These are phyloP conservation scores for Lymantria monacha DNA, from an alignment of 2,888 invertebrate species.

Conservation along the genomic window DNA sequence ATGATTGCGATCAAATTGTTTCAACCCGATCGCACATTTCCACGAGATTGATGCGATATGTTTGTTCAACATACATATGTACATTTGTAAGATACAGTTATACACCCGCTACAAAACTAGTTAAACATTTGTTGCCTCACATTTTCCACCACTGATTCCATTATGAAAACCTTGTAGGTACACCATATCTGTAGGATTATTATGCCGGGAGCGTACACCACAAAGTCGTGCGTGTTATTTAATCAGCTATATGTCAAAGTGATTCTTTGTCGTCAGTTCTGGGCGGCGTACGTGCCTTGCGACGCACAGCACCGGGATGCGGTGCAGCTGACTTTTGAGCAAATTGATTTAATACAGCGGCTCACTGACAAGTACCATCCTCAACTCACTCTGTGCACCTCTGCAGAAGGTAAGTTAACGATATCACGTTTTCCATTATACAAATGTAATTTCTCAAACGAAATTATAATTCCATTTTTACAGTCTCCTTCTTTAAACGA, in stretches of 20 bases:
- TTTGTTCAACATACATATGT: conserved; percentile 17
- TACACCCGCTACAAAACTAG: conserved; percentile 18
- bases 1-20: conserved; percentile 41
- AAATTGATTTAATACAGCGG: conserved; percentile 92
- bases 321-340: conserved; percentile 91
- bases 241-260: conserved; percentile 54
- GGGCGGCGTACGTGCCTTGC: conserved; percentile 94
- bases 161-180: conserved; percentile 43
- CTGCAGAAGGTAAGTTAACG: conserved; percentile 85
- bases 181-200: conserved; percentile 39
- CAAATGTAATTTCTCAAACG: too few relatives aligned
- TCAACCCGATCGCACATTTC: conserved; percentile 39
- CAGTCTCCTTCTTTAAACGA: background rate
- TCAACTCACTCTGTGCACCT: conserved; percentile 89
- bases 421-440: background rate
- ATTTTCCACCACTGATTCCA: conserved; percentile 31
- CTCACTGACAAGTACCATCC: conserved; percentile 91
- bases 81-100: conserved; percentile 12
- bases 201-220: conserved; percentile 42
- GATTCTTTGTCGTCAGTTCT: conserved; percentile 84
- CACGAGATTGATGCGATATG: conserved; percentile 25
- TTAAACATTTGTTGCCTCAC: conserved; percentile 24
- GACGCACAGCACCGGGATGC: conserved; percentile 92
- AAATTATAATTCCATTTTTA: background rate
- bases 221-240: conserved; percentile 61